Evolutionary conservation across 2,888 invertebrate species (phyloP).

Genomic region (Griposia aprilina): DNA sequence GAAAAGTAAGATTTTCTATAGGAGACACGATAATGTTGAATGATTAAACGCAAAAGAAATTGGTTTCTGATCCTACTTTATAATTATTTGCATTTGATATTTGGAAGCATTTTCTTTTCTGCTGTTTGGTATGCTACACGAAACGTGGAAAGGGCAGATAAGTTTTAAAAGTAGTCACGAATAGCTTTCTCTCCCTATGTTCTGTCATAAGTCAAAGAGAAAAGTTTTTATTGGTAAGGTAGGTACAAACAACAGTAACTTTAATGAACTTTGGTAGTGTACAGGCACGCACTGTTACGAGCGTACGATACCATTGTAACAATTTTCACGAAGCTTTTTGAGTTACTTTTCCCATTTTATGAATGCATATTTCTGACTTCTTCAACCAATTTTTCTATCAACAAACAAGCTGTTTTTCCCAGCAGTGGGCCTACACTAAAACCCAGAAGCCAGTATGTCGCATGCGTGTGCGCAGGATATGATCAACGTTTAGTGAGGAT

Average conservation of each 20-base stretch:
- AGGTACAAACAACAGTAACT: background rate
- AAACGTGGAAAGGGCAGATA: background rate
- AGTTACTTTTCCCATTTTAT: background rate
- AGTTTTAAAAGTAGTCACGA: slow-evolving; percentile 11
- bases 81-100: background rate
- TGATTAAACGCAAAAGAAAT: background rate
- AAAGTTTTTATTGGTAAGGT: background rate
- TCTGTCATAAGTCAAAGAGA: background rate
- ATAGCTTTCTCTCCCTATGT: background rate
- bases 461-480: slow-evolving; percentile 72
- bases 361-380: no score
- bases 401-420: no score
- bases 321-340: background rate
- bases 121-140: background rate
- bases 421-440: background rate
- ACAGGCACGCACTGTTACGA: background rate
- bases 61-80: background rate
- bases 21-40: background rate
- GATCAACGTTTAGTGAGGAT: slow-evolving; percentile 53
- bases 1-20: no score
- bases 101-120: background rate
- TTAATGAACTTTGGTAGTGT: background rate
- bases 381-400: background rate
- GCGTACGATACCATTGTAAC: background rate
- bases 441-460: slow-evolving; percentile 35